Percentiles rank a stretch among this genome's conserved stretches.
phyloP scores from a whole-genome alignment of 2,797 vertebrate genomes.

The Botia kubotai region DNA sequence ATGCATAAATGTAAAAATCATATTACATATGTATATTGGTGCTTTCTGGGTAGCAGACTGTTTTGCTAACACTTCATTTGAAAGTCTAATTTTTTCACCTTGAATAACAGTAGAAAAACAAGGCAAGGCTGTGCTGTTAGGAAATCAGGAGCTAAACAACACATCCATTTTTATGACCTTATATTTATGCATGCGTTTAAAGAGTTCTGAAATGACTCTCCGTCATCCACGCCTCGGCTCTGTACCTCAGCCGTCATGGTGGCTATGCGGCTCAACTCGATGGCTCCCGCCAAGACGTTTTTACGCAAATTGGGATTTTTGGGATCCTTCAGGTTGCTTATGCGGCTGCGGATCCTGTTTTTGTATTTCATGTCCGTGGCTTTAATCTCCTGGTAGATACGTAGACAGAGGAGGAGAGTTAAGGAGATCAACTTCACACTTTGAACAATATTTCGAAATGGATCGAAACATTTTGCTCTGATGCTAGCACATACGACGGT shows the following conservation, averaged over 20 bases:
- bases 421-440: conserved; percentile 61
- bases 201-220: not conserved
- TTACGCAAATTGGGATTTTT: conserved; percentile 91
- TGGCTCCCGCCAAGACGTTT: conserved; percentile 90
- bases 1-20: too few relatives aligned
- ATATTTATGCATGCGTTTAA: not conserved
- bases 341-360: conserved; percentile 94
- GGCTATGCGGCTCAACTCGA: conserved; percentile 85
- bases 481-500: not conserved
- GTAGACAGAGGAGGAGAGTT: conserved; percentile 72
- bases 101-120: not conserved
- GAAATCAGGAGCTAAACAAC: not conserved
- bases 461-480: not conserved
- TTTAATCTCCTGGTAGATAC: conserved; percentile 95
- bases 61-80: not conserved
- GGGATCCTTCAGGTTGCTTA: conserved; percentile 97
- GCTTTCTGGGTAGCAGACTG: not conserved
- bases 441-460: not conserved
- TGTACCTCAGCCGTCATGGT: conserved; percentile 93
- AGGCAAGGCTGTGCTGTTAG: not conserved
- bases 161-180: not conserved
- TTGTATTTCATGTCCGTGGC: conserved; percentile 98
- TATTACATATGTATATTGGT: not conserved
- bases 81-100: not conserved
- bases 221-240: not conserved